Percentiles rank a stretch among this genome's conserved stretches.
These are phyloP conservation scores for Zootoca vivipara DNA, from an alignment of 2,113 vertebrate species.

Conservation along the genomic window DNA sequence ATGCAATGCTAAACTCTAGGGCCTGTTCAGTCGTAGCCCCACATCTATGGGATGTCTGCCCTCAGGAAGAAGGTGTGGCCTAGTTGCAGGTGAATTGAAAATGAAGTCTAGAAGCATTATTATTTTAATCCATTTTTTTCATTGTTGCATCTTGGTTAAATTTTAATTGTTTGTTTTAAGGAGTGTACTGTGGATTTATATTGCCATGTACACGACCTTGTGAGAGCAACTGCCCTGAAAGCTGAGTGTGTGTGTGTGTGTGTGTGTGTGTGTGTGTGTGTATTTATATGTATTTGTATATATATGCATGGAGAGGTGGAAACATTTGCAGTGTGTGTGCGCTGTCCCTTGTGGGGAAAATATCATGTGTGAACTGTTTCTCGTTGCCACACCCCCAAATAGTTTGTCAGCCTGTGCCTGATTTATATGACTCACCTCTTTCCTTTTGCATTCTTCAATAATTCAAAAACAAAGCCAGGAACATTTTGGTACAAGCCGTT, in stretches of 20 bases:
- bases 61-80: background rate
- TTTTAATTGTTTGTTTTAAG: background rate
- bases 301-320: too few relatives aligned
- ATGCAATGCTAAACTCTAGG: background rate
- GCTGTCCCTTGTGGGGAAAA: background rate
- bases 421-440: background rate
- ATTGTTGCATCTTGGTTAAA: background rate
- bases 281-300: too few relatives aligned
- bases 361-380: background rate
- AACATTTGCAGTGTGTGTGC: background rate
- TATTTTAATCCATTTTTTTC: background rate
- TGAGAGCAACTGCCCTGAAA: background rate
- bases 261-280: too few relatives aligned
- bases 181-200: background rate
- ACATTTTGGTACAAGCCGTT: background rate
- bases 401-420: background rate
- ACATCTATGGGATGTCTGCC: background rate
- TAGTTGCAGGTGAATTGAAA: too few relatives aligned
- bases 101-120: background rate
- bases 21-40: background rate
- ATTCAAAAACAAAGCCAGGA: background rate
- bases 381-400: background rate
- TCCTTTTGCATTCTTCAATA: accelerated
- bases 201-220: background rate
- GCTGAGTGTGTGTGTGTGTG: too few relatives aligned